These are phyloP conservation scores for Lithophane ornitopus DNA, from an alignment of 2,888 invertebrate genomes.

Conservation along the genomic window DNA sequence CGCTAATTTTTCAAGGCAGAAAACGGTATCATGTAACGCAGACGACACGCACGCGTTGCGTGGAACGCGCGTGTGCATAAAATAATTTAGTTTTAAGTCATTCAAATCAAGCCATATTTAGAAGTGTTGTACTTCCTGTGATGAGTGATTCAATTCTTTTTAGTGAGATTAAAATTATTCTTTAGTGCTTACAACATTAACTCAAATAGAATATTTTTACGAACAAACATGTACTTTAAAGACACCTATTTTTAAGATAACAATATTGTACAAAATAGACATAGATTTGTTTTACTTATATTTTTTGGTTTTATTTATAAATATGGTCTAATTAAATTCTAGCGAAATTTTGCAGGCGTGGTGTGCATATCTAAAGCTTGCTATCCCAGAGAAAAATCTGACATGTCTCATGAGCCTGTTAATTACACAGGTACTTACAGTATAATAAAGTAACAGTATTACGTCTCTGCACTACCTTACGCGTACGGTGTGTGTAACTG, in stretches of 20 bases:
- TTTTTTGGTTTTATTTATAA: slow-evolving; percentile 27
- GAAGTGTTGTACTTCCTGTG: slow-evolving; percentile 6
- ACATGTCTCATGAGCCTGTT: too few species aligned
- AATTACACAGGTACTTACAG: too few species aligned
- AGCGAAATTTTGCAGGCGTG: too few species aligned
- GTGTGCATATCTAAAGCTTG: too few species aligned
- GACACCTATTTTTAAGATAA: slow-evolving; percentile 32
- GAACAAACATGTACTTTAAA: slow-evolving; percentile 15
- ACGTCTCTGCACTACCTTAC: too few species aligned
- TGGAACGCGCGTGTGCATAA: neutral
- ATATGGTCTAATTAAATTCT: too few species aligned
- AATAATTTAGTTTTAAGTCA: neutral
- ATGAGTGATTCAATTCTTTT: slow-evolving; percentile 29
- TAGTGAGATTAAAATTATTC: slow-evolving; percentile 50
- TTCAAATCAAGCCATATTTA: slow-evolving; percentile 24
- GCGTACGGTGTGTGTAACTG: too few species aligned
- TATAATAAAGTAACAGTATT: too few species aligned
- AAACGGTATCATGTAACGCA: too few species aligned
- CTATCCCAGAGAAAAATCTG: too few species aligned
- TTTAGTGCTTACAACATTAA: slow-evolving; percentile 7
- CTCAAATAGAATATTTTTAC: slow-evolving; percentile 29
- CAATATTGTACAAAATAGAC: slow-evolving; percentile 54
- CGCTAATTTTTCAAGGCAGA: too few species aligned
- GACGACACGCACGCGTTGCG: too few species aligned
- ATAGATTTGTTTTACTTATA: slow-evolving; percentile 19